Conservation (phyloP, 1,140 invertebrate species). For the Cephus cinctus region DNA sequence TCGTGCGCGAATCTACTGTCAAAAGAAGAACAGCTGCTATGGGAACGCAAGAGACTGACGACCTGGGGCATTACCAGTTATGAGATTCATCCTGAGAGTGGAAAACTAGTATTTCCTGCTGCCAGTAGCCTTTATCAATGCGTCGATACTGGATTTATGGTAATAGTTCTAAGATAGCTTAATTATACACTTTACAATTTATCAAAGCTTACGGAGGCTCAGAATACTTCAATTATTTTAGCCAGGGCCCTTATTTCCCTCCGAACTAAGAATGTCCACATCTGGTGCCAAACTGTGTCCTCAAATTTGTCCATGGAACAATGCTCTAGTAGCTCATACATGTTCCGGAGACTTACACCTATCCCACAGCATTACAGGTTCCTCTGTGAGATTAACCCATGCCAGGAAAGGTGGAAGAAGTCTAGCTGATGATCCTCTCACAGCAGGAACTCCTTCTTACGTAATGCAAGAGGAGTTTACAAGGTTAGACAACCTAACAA, state of each 20-base stretch:
- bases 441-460: constrained; percentile 92
- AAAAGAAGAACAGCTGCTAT: constrained; percentile 84
- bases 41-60: constrained; percentile 85
- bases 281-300: constrained; percentile 79
- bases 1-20: constrained; percentile 63
- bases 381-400: constrained; percentile 74
- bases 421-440: constrained; percentile 79
- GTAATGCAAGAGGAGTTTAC: constrained; percentile 98
- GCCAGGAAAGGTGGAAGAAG: constrained; percentile 73
- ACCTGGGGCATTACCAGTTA: constrained; percentile 94
- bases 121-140: constrained; percentile 82
- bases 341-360: constrained; percentile 90
- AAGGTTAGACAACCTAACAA: constrained; percentile 31
- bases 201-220: neutral
- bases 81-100: constrained; percentile 77
- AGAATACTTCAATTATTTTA: constrained; percentile 39
- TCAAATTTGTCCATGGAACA: constrained; percentile 86
- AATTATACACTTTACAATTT: neutral
- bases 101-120: constrained; percentile 88
- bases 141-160: constrained; percentile 69
- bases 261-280: constrained; percentile 66
- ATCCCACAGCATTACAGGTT: constrained; percentile 73
- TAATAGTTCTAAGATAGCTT: constrained; percentile 45
- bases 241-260: constrained; percentile 69
- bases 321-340: constrained; percentile 87